Percentiles rank a stretch among this genome's conserved stretches.
Conservation (phyloP, 2,888 invertebrate species). For the Meta bourneti region DNA sequence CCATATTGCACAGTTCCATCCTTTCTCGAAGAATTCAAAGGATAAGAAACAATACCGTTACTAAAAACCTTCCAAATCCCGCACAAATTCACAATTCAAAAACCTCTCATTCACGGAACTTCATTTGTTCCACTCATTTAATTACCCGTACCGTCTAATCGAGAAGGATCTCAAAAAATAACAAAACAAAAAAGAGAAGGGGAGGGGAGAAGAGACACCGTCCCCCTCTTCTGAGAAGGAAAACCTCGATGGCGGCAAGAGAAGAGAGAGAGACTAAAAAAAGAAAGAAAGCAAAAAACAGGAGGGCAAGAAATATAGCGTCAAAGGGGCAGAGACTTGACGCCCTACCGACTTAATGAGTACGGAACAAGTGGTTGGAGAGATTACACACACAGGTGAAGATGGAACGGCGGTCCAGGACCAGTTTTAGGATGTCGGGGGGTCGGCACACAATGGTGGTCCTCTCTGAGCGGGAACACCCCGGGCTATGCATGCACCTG, state of each 20-base stretch:
- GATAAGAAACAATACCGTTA: no score
- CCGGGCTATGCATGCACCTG: conserved; percentile 61
- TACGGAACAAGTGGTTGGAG: conserved; percentile 66
- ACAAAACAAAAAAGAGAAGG: background rate
- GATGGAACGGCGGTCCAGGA: conserved; percentile 32
- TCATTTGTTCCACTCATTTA: no score
- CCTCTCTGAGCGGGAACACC: conserved; percentile 55
- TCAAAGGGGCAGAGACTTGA: conserved; percentile 73
- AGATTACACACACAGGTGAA: conserved; percentile 35
- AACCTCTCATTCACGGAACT: no score
- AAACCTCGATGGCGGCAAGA: background rate
- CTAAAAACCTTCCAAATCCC: no score
- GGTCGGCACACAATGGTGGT: conserved; percentile 57
- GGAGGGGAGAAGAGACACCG: background rate
- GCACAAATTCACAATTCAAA: no score
- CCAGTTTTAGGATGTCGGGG: conserved; percentile 52
- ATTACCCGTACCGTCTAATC: no score
- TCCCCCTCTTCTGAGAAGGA: background rate
- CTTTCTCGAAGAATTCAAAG: no score
- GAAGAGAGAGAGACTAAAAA: background rate
- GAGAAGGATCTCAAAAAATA: background rate
- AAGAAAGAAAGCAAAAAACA: background rate
- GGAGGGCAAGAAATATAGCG: conserved; percentile 44
- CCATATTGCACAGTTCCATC: no score
- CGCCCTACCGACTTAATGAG: conserved; percentile 72